Base-by-base conservation (phyloP, 2,113 vertebrate species). In the Syngnathus floridae region DNA sequence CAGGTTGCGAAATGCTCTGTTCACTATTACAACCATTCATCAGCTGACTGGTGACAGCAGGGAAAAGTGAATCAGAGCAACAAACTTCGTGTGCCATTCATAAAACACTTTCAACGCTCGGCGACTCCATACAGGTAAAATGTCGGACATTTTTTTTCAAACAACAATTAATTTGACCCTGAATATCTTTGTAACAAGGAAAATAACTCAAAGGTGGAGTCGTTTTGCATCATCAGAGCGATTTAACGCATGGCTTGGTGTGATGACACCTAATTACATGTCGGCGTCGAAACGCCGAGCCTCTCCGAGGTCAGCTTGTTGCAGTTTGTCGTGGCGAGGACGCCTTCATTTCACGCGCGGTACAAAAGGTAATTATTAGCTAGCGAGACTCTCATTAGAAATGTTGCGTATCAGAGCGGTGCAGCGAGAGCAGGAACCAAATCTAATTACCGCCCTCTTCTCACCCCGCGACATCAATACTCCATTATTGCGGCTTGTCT, bases 371-470 rank as follows among this genome's bases (percentile, higher is more conserved):
- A 80, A 85, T 85, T 84, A 84, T 70, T 79, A 76, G 72, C 19
- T 14, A 74, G 74, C 70, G 78, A 7, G 31, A 37, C 70, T 71
- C 81, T 87, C 70, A 80, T 86, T 87, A 84, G 69, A 81, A 76
- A 75, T 40, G 2, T 60, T 66, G 73, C 65, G 80, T 80, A 75
- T 84, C 86, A 76, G 82, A 83, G 82, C 73, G 13, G 70, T 48
- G 70, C 74, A 81, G 78, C 72, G 66, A 74, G 81, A 83, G 82
- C 62, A 76, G 70, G 80, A 84, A 75, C 70, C 75, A 84, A 88
- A 89, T 88, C 78, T 82, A 88, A 89, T 89, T 87, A 88, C 82
- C 77, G 45, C 78, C 79, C 66, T 80, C 71, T 81, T 80, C 82
- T 14, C 77, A 76, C 57, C 74, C 70, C 51, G 67, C 51, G 49